Base-by-base conservation (phyloP, 92 coral and sea anemone species). In the Montipora capitata region DNA sequence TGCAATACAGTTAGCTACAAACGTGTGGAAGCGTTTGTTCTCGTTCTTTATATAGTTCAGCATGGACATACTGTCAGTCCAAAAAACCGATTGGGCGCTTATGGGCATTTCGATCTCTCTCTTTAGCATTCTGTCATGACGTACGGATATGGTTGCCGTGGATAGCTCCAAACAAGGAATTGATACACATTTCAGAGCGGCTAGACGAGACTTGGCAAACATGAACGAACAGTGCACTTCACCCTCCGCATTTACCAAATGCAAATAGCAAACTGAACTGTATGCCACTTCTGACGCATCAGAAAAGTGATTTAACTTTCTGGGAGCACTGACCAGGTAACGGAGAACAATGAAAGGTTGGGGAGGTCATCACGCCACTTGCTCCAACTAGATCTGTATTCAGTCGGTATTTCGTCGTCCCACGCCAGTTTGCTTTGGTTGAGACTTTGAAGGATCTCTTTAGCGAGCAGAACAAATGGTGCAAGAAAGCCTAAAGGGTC, bases 1-100 rank as follows among this genome's bases (percentile, higher is more conserved):
- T 17, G 67, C 63, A 17, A 85, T 40, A 13, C 90, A 67, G 18
- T 77, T 66, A 7, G 90, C 85, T 10, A 85, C 85, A 40, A 58
- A 85, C 27, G 77, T 67, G 80, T 85, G 77, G 59, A 75, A 85
- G 7, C 78, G 75, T 44, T 5, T 64, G 4, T 3, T 70, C 13
- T 70, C 62, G 66, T 67, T 77, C 58, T 68, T 69, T 58, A 77
- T 56, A 13, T 49, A 85, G 20, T 56, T 58, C 57, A 77, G 76
- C 6, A 77, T 68, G 1, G 81, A 56, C 51, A 27, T 76, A 70
- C 90, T 85, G 13, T n/a, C n/a, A n/a, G n/a, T n/a, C n/a, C n/a
- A n/a, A n/a, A n/a, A n/a, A n/a, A n/a, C n/a, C n/a, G n/a, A n/a
- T n/a, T n/a, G n/a, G n/a, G n/a, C n/a, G n/a, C n/a, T n/a, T n/a